These are phyloP conservation scores for Zaprionus obscuricornis DNA, from an alignment of 2,888 invertebrate species.

Conservation along the genomic window DNA sequence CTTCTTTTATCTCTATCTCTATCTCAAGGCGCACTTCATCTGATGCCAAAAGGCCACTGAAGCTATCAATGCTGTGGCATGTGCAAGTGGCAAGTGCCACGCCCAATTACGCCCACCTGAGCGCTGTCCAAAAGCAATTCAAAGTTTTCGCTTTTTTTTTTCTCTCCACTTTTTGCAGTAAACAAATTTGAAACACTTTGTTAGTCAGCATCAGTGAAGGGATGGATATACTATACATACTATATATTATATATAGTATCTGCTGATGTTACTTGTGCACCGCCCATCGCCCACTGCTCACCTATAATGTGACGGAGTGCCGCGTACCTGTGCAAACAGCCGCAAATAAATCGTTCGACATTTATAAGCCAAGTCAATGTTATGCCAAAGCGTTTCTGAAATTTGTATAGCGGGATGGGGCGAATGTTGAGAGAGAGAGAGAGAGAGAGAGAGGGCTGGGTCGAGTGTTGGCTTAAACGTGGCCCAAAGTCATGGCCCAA, in stretches of 20 bases:
- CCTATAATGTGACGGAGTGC: neutral
- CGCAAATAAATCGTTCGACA: slow-evolving; percentile 78
- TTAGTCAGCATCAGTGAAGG: slow-evolving; percentile 32
- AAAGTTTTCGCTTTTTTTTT: slow-evolving; percentile 17
- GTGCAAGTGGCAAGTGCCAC: slow-evolving; percentile 34
- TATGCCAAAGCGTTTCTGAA: slow-evolving; percentile 64
- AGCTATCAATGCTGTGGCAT: slow-evolving; percentile 54
- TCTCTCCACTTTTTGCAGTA: slow-evolving; percentile 58
- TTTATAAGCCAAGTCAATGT: slow-evolving; percentile 79
- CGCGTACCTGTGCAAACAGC: slow-evolving; percentile 55
- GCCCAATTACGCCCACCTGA: slow-evolving; percentile 56
- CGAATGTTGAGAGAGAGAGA: neutral
- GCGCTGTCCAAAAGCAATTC: slow-evolving; percentile 59
- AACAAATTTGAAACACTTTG: slow-evolving; percentile 76
- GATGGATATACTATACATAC: slow-evolving; percentile 8
- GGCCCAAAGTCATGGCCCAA: slow-evolving; percentile 19
- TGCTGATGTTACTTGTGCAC: neutral
- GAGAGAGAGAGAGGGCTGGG: neutral
- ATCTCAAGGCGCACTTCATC: slow-evolving; percentile 59
- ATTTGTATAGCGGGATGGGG: slow-evolving; percentile 45
- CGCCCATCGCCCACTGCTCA: neutral
- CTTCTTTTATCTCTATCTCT: neutral
- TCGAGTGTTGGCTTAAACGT: slow-evolving; percentile 14
- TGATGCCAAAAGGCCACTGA: slow-evolving; percentile 50
- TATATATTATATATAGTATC: slow-evolving; percentile 9